Percentiles rank a stretch among this genome's conserved stretches.
Conservation (phyloP, 2,888 invertebrate species). For the Lissocephala sabroskyi region DNA sequence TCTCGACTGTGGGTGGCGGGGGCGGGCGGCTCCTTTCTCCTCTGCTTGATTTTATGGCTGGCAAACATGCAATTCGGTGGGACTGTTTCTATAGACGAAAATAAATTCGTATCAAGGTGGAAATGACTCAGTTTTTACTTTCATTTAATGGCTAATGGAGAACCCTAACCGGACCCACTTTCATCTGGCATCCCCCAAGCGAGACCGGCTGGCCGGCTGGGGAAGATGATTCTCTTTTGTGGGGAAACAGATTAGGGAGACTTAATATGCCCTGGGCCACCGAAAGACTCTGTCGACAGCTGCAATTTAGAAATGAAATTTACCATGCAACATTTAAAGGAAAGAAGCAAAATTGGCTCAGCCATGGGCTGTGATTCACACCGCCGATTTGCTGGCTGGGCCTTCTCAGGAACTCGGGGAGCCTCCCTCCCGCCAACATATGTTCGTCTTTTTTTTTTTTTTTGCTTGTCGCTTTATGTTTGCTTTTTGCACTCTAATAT, state of each 20-base stretch:
- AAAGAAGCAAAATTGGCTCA: slow-evolving; percentile 8
- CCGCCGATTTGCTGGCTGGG: slow-evolving; percentile 7
- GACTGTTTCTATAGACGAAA: not conserved
- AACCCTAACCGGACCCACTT: too few relatives aligned
- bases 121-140: not conserved
- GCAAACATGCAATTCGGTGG: too few relatives aligned
- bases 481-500: slow-evolving; percentile 44
- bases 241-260: too few relatives aligned
- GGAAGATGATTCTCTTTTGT: too few relatives aligned
- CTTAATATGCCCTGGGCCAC: not conserved
- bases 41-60: too few relatives aligned
- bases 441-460: slow-evolving; percentile 22
- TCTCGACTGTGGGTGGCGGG: too few relatives aligned
- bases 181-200: too few relatives aligned
- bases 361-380: slow-evolving; percentile 39
- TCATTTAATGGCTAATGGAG: too few relatives aligned
- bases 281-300: slow-evolving; percentile 48
- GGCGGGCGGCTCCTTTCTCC: too few relatives aligned
- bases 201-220: too few relatives aligned
- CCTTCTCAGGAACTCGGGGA: slow-evolving; percentile 16
- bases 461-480: slow-evolving; percentile 30
- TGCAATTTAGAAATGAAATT: slow-evolving; percentile 68
- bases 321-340: slow-evolving; percentile 64
- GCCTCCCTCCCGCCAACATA: slow-evolving; percentile 34
- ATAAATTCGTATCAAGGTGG: not conserved